Evolutionary conservation across 2,797 vertebrate species (phyloP).

Genomic region (Eleutherodactylus coqui): DNA sequence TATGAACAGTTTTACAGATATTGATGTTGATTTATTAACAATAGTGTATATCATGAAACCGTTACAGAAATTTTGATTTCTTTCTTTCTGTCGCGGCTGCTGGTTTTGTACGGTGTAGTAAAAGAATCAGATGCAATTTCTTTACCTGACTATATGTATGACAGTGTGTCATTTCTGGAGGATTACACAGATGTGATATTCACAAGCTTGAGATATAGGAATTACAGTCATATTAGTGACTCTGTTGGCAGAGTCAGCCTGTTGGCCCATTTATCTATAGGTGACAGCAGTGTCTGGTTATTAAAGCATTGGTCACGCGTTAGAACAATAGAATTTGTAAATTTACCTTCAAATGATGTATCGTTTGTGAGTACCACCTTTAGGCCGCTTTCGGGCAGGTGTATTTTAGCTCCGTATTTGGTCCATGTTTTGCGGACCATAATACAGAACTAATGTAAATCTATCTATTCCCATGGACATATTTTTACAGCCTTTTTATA

Average conservation of each 20-base stretch:
- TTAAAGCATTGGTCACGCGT: background rate
- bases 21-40: background rate
- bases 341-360: background rate
- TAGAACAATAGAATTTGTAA: background rate
- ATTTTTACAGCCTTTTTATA: no score
- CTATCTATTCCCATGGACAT: no score
- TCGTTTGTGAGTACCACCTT: background rate
- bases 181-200: background rate
- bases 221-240: no score
- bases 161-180: background rate
- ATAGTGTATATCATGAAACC: background rate
- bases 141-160: background rate
- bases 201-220: background rate
- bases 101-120: background rate
- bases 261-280: background rate
- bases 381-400: no score
- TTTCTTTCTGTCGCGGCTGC: background rate
- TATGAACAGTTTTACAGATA: background rate
- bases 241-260: no score
- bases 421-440: no score
- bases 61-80: background rate
- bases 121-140: background rate
- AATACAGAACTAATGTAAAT: no score
- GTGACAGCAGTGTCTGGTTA: background rate
- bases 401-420: no score